Evolutionary conservation across 2,888 invertebrate genomes (phyloP).

Genomic region (Limnephilus auricula): DNA sequence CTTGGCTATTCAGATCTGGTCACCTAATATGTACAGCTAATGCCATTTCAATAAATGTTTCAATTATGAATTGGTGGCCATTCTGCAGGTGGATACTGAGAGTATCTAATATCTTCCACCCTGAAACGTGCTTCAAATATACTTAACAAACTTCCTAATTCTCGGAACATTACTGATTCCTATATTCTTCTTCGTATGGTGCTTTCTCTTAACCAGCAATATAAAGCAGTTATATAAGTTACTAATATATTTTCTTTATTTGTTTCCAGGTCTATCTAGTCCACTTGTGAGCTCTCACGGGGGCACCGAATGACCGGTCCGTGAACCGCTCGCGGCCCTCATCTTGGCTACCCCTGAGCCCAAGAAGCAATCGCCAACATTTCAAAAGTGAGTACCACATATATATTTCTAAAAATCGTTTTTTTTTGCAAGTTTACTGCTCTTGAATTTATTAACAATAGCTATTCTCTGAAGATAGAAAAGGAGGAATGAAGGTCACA

Average conservation of each 20-base stretch:
- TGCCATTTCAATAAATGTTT: too few relatives aligned
- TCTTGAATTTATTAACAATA: background rate
- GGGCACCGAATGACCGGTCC: conserved; percentile 17
- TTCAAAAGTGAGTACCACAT: background rate
- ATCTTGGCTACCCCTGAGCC: background rate
- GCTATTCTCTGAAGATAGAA: background rate
- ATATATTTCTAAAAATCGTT: background rate
- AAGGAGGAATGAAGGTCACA: too few relatives aligned
- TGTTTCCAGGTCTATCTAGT: background rate
- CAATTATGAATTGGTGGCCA: too few relatives aligned
- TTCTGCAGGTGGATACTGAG: too few relatives aligned
- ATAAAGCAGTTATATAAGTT: background rate
- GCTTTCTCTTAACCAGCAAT: background rate
- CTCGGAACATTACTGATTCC: too few relatives aligned
- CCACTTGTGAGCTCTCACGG: background rate
- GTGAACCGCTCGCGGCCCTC: conserved; percentile 30
- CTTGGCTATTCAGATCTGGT: too few relatives aligned
- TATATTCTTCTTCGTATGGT: background rate
- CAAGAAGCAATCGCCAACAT: background rate
- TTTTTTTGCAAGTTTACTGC: background rate
- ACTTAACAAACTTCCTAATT: too few relatives aligned
- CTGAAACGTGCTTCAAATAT: too few relatives aligned
- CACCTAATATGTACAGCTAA: too few relatives aligned
- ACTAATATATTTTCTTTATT: background rate
- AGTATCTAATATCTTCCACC: too few relatives aligned